Conservation (phyloP, 2,888 invertebrate genomes). For the Ditula angustiorana region DNA sequence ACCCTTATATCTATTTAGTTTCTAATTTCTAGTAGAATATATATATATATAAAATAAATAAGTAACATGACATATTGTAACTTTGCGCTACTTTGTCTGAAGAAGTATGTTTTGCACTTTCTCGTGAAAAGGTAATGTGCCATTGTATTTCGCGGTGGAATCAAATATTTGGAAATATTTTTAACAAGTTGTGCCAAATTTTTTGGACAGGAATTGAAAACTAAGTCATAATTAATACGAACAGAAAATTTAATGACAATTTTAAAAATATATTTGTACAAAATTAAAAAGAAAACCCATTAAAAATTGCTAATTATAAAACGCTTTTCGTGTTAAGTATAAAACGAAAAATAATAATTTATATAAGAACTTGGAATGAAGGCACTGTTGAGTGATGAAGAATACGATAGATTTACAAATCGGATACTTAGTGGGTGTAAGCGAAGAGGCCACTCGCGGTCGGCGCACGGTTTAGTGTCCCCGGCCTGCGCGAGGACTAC, state of each 20-base stretch:
- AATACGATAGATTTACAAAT: constrained; percentile 43
- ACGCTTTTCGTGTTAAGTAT: constrained; percentile 51
- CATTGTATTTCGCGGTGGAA: constrained; percentile 14
- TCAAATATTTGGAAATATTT: constrained; percentile 29
- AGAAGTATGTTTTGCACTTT: neutral
- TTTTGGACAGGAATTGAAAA: constrained; percentile 70
- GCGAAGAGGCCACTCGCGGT: constrained; percentile 52
- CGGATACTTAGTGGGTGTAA: constrained; percentile 4
- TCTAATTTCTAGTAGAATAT: neutral
- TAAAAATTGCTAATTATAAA: constrained; percentile 49
- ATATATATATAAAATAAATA: no score
- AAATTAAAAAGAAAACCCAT: constrained; percentile 49
- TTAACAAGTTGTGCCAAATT: constrained; percentile 52
- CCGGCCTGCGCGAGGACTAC: constrained; percentile 48
- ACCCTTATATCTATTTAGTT: neutral
- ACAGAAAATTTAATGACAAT: constrained; percentile 31
- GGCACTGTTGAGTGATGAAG: constrained; percentile 39
- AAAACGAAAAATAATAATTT: constrained; percentile 42
- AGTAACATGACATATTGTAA: neutral
- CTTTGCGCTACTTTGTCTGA: constrained; percentile 4
- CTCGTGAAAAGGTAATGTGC: constrained; percentile 6
- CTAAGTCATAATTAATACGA: constrained; percentile 33
- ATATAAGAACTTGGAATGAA: constrained; percentile 46
- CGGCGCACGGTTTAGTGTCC: constrained; percentile 70
- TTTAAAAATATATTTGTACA: constrained; percentile 46